These are phyloP conservation scores for Eupithecia tripunctaria DNA, from an alignment of 2,888 invertebrate species.

Conservation along the genomic window DNA sequence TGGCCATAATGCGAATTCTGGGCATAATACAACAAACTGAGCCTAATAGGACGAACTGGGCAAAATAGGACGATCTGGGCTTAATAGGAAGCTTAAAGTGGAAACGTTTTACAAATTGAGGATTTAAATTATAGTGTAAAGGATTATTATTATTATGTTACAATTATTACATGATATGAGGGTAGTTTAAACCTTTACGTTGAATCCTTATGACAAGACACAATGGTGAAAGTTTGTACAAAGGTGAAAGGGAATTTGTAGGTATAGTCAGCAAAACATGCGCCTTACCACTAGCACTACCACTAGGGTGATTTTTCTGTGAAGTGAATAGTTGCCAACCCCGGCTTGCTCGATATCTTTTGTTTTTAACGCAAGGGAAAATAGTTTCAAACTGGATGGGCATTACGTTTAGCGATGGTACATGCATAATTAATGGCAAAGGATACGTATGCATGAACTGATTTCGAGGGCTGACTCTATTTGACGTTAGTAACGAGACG, in stretches of 20 bases:
- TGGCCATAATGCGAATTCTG: constrained; percentile 1
- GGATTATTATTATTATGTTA: neutral
- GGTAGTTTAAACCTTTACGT: neutral
- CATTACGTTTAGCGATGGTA: no score
- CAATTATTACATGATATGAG: constrained; percentile 6
- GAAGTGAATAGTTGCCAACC: no score
- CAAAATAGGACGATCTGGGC: neutral
- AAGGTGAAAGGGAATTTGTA: neutral
- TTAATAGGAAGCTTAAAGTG: constrained; percentile 5
- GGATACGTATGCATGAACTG: no score
- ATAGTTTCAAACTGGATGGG: no score
- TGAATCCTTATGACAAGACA: neutral
- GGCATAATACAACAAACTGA: constrained; percentile 1
- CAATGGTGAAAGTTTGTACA: neutral
- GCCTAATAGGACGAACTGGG: neutral
- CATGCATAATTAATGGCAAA: no score
- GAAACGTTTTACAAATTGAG: constrained; percentile 24
- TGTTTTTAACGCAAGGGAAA: no score
- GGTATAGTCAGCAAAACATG: no score
- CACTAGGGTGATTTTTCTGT: no score
- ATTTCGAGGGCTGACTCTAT: no score
- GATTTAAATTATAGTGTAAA: constrained; percentile 11
- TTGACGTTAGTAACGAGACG: no score
- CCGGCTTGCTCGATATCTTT: no score
- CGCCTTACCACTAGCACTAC: no score